Evolutionary conservation across 2,888 invertebrate genomes (phyloP), one percentile per base, ranked within the genome.

Genomic region (Drosophila emarginata): DNA sequence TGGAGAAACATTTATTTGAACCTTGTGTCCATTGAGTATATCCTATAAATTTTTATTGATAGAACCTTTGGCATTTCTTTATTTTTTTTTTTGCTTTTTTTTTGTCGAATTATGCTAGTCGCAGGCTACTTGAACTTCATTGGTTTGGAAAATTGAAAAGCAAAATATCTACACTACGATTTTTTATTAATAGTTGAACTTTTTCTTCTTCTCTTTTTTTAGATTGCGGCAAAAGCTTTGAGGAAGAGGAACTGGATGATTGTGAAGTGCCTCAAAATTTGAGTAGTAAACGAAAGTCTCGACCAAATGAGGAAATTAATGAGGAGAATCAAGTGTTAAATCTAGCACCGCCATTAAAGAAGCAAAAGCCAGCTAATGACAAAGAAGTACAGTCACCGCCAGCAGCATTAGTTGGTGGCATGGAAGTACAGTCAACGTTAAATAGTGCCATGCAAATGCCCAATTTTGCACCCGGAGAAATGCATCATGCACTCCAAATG

Each of bases 121-220:
- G 6, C 12, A 12, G 71, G 88, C 88, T 79, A 88, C 78, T 88
- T 87, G 68, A 87, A 82, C 89, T 88, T 87, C 91, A 91, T 73
- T 90, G 90, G 77, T 71, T 91, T 87, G 91, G 91, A 91, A 91
- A 90, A 90, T 90, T 90, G 90, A 89, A 90, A 91, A 91, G 79
- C 83, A 81, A 88, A 88, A 58, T 68, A 63, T 64, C 67, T 66
- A 57, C 23, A 50, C 58, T 21, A 45, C 45, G 11, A 39, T 70
- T 18, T 66, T 73, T 79, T 74, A 71, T 73, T 70, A 72, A 67
- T 65, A 76, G 62, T 72, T 59, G 61, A 64, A 60, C 63, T 60
- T 15, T 64, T 51, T 61, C 4, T 51, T 36, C 32, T 5, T 60
- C 45, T 67, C 67, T 11, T 28, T 59, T 64, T 68, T 52, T 87